Conservation (phyloP, 2,797 vertebrate genomes). For the Paedocypris micromegethes region DNA sequence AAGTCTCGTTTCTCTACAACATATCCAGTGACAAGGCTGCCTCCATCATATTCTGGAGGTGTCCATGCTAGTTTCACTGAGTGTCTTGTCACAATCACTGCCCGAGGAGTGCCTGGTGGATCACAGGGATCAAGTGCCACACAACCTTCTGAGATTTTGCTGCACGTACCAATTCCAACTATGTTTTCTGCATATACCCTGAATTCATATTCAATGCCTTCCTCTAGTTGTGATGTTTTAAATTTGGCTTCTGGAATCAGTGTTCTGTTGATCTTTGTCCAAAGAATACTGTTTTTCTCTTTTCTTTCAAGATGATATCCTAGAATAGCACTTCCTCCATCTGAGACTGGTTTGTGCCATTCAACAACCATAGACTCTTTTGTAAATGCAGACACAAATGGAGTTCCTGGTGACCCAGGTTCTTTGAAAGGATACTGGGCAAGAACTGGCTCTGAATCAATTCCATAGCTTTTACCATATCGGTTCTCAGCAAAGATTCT, state of each 20-base stretch:
- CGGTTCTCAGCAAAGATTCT: slow-evolving; percentile 96
- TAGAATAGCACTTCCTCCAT: slow-evolving; percentile 88
- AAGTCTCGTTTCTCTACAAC: slow-evolving; percentile 94
- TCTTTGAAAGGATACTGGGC: slow-evolving; percentile 98
- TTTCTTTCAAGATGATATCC: slow-evolving; percentile 97
- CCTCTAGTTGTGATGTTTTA: slow-evolving; percentile 90
- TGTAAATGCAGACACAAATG: slow-evolving; percentile 78
- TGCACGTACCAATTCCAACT: slow-evolving; percentile 90
- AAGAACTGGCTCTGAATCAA: slow-evolving; percentile 83
- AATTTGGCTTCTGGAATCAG: slow-evolving; percentile 90
- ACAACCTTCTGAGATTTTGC: slow-evolving; percentile 92
- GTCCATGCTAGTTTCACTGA: slow-evolving; percentile 89
- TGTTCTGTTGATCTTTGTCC: slow-evolving; percentile 95
- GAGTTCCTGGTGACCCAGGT: slow-evolving; percentile 78
- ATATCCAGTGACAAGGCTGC: slow-evolving; percentile 91
- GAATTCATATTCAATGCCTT: slow-evolving; percentile 98
- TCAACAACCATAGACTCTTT: slow-evolving; percentile 94
- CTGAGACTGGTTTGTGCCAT: slow-evolving; percentile 94
- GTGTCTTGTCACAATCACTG: slow-evolving; percentile 89
- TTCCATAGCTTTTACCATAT: slow-evolving; percentile 92
- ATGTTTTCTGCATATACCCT: slow-evolving; percentile 96
- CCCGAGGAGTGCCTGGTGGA: slow-evolving; percentile 86
- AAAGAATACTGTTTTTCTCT: slow-evolving; percentile 98
- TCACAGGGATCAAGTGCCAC: slow-evolving; percentile 94
- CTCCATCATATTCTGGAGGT: slow-evolving; percentile 89